A percentile compares a stretch with the other conserved stretches of the same genome.
phyloP scores from a whole-genome alignment of 2,113 vertebrate genomes.

The Dissostichus mawsoni region DNA sequence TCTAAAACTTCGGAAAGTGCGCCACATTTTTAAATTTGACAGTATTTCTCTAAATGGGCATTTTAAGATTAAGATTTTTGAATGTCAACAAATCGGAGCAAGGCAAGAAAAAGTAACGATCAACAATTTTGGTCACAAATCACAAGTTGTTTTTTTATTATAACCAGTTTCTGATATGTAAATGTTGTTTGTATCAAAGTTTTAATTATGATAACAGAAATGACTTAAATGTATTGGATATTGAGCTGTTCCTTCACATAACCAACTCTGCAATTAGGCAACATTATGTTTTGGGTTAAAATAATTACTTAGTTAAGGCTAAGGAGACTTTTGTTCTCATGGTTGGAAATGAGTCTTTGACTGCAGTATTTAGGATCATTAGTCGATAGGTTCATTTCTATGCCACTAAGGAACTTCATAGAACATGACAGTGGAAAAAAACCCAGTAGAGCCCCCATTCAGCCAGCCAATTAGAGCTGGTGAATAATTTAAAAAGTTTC shows the following conservation, averaged over 20 bases:
- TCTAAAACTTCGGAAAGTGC: background rate
- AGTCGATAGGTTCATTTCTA: conserved; percentile 5
- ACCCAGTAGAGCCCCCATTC: conserved; percentile 57
- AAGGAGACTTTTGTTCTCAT: background rate
- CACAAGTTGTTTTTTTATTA: background rate
- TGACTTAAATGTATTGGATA: background rate
- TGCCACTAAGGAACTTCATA: conserved; percentile 16
- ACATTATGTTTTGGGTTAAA: too few species aligned
- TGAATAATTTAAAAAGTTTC: conserved; percentile 77
- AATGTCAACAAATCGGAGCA: too few species aligned
- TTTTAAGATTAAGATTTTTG: too few species aligned
- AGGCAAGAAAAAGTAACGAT: background rate
- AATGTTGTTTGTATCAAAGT: background rate
- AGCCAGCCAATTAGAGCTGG: conserved; percentile 65
- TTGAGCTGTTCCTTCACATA: background rate
- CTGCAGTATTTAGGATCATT: background rate
- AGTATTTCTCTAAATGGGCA: background rate
- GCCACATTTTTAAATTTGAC: background rate
- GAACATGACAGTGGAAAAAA: conserved; percentile 38
- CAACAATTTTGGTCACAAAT: background rate
- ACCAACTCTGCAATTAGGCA: background rate
- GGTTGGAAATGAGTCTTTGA: background rate
- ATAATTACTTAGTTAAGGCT: background rate
- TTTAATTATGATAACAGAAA: background rate
- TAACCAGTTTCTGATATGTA: background rate